Conservation (phyloP, 2,888 invertebrate species). For the Trachelus stipa region DNA sequence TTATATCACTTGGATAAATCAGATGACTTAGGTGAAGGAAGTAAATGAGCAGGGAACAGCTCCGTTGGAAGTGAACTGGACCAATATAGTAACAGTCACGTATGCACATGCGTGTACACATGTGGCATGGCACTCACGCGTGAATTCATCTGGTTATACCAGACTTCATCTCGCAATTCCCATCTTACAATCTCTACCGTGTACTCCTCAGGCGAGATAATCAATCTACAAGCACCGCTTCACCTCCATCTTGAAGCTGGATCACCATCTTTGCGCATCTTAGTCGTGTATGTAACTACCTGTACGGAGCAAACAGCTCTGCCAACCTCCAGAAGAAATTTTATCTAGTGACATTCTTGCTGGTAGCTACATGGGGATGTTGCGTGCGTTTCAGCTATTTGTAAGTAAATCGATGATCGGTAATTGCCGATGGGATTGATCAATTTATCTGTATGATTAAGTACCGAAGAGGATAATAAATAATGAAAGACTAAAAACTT, state of each 20-base stretch:
- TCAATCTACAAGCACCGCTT: conserved; percentile 39
- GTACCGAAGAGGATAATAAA: background rate
- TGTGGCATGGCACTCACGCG: background rate
- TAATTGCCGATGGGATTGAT: background rate
- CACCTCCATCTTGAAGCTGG: conserved; percentile 21
- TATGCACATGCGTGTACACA: conserved; percentile 23
- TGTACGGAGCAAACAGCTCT: background rate
- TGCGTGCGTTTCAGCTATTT: background rate
- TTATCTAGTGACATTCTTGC: background rate
- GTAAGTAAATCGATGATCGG: background rate
- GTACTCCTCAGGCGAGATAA: conserved; percentile 42
- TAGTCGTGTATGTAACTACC: background rate
- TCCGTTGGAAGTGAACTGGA: conserved; percentile 19
- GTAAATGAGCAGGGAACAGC: conserved; percentile 5
- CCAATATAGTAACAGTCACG: conserved; percentile 24
- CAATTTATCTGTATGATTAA: background rate
- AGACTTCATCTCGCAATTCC: conserved; percentile 9
- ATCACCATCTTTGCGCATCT: conserved; percentile 16
- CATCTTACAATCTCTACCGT: conserved; percentile 16
- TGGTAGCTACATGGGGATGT: background rate
- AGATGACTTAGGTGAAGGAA: background rate
- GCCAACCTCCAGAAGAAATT: background rate
- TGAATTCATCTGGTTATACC: background rate
- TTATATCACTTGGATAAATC: background rate
- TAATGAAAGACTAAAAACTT: background rate